Evolutionary conservation across 2,797 vertebrate species (phyloP).

Genomic region (Tachyglossus aculeatus): DNA sequence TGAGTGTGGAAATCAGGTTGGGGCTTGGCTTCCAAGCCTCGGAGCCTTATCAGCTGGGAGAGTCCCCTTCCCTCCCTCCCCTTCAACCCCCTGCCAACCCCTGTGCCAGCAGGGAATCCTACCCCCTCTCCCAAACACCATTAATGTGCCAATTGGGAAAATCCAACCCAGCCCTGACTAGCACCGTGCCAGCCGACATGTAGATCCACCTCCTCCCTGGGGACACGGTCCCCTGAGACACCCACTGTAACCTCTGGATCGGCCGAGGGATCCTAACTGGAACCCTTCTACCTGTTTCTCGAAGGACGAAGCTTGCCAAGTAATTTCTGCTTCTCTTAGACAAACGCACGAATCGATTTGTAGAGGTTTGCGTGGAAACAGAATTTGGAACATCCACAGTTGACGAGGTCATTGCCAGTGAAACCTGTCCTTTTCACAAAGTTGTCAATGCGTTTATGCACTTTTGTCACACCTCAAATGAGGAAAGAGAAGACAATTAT

Average conservation of each 20-base stretch:
- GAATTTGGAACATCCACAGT: conserved; percentile 27
- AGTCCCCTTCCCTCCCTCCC: no score
- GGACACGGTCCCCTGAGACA: conserved; percentile 75
- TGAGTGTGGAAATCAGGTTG: conserved; percentile 56
- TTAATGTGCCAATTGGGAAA: no score
- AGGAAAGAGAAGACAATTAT: conserved; percentile 1
- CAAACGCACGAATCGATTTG: conserved; percentile 58
- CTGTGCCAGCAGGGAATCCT: no score
- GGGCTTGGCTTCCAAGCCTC: conserved; percentile 45
- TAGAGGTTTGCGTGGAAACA: conserved; percentile 47
- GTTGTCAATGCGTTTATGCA: conserved; percentile 5
- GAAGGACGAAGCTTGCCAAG: conserved; percentile 65
- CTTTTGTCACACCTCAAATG: neutral
- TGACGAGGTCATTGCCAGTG: conserved; percentile 35
- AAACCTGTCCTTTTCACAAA: conserved; percentile 37
- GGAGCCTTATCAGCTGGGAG: conserved; percentile 69
- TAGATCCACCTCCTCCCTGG: conserved; percentile 69
- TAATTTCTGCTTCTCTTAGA: conserved; percentile 72
- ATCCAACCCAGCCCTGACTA: no score
- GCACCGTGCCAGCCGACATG: conserved; percentile 69
- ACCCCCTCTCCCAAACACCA: no score
- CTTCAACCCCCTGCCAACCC: no score
- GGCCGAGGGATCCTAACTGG: conserved; percentile 73
- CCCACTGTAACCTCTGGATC: conserved; percentile 78
- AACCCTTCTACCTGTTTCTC: conserved; percentile 75